phyloP scores from a whole-genome alignment of 2,888 invertebrate genomes.

The Gibbula magus region DNA sequence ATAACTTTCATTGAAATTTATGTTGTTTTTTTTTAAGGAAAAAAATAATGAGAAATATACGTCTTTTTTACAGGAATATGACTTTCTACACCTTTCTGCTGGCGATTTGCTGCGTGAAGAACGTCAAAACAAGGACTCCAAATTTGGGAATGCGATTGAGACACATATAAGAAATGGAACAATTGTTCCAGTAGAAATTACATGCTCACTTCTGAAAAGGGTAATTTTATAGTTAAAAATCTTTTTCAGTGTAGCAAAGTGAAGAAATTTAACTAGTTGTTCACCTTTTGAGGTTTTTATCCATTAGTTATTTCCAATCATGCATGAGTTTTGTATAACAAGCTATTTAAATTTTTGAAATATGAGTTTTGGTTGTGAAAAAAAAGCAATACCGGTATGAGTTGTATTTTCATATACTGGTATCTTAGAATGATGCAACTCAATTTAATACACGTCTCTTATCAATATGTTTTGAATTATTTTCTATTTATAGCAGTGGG shows the following conservation, averaged over 20 bases:
- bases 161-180: slow-evolving; percentile 92
- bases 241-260: background rate
- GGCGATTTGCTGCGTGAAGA: slow-evolving; percentile 96
- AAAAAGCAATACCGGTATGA: too few species aligned
- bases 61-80: slow-evolving; percentile 74
- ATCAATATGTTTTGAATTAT: too few species aligned
- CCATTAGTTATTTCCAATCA: too few species aligned
- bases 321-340: too few species aligned
- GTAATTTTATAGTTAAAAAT: slow-evolving; percentile 78
- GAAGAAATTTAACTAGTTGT: background rate
- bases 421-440: too few species aligned
- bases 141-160: slow-evolving; percentile 92
- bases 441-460: too few species aligned
- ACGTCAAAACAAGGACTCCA: slow-evolving; percentile 86
- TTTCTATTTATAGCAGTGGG: too few species aligned
- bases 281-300: too few species aligned
- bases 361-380: too few species aligned
- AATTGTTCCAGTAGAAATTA: slow-evolving; percentile 98
- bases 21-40: background rate
- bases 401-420: too few species aligned
- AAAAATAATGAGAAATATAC: background rate
- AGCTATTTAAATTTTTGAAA: too few species aligned
- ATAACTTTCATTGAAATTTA: background rate
- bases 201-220: slow-evolving; percentile 93
- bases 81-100: slow-evolving; percentile 78